Conservation (phyloP, 1,140 invertebrate genomes). For the Rhagoletis zephyria region DNA sequence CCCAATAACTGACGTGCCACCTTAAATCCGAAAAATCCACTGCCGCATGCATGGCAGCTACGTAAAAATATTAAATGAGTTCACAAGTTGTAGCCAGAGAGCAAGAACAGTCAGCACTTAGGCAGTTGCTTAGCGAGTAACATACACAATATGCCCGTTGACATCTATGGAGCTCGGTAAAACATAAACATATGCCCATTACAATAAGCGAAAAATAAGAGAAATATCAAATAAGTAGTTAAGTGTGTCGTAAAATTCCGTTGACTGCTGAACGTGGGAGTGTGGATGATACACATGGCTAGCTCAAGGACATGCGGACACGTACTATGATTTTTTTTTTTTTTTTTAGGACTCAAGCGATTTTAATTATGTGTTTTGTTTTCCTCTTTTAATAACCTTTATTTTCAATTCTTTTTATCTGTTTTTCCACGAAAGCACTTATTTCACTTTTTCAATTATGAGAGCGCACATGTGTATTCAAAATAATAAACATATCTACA, state of each 20-base stretch:
- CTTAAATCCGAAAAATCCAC: slow-evolving; percentile 6
- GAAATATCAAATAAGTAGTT: no score
- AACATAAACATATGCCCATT: background rate
- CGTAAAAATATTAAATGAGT: slow-evolving; percentile 10
- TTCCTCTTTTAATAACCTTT: background rate
- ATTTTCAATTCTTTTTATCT: background rate
- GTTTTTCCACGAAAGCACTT: background rate
- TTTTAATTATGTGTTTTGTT: background rate
- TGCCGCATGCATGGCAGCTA: background rate
- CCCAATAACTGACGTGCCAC: background rate
- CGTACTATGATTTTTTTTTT: slow-evolving; percentile 8
- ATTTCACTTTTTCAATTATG: background rate
- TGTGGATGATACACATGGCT: background rate
- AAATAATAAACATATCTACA: no score
- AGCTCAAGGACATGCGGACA: background rate
- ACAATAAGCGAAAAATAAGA: no score
- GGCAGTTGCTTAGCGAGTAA: background rate
- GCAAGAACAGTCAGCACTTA: background rate
- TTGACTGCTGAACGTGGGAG: no score
- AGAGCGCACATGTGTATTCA: no score
- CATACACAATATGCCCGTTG: background rate
- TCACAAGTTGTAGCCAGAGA: background rate
- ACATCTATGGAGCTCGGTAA: background rate
- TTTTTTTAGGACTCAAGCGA: no score
- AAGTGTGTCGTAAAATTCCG: no score